A percentile compares a stretch with the other conserved stretches of the same genome.
phyloP scores from a whole-genome alignment of 2,797 vertebrate genomes.

The Margarornis squamiger region DNA sequence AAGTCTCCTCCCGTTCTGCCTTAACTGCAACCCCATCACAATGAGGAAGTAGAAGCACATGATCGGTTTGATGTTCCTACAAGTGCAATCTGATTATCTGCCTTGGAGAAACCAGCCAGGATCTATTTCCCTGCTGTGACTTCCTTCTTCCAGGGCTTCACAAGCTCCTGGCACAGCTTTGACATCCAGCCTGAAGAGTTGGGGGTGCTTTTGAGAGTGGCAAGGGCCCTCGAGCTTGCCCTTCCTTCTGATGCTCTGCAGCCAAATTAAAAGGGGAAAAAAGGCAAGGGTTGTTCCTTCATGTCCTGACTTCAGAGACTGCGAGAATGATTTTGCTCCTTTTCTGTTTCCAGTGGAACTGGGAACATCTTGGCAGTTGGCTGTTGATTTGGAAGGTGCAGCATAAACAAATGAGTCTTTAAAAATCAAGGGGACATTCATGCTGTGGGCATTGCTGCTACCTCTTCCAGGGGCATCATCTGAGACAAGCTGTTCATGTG shows the following conservation, averaged over 20 bases:
- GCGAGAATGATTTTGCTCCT: not conserved
- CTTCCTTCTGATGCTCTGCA: not conserved
- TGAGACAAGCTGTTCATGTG: not conserved
- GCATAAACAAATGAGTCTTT: not conserved
- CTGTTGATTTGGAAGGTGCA: not conserved
- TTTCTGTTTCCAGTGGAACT: not conserved
- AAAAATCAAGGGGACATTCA: not conserved
- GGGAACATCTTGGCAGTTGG: not conserved
- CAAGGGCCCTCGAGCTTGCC: not conserved
- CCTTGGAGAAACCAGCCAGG: not conserved
- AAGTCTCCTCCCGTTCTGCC: not conserved
- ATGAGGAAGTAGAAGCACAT: constrained; percentile 11
- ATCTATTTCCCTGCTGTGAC: not conserved
- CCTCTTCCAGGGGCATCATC: not conserved
- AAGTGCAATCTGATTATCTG: not conserved
- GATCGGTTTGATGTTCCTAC: not conserved
- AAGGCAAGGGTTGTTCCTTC: not conserved
- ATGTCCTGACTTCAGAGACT: not conserved
- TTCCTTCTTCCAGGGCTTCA: constrained; percentile 5
- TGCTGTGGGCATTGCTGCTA: not conserved
- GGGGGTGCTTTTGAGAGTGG: not conserved
- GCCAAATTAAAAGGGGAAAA: not conserved
- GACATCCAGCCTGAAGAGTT: not conserved
- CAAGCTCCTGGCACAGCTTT: not conserved
- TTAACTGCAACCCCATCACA: not conserved